Evolutionary conservation across 2,797 vertebrate species (phyloP).

Genomic region (Enteromius unitaeniatus): DNA sequence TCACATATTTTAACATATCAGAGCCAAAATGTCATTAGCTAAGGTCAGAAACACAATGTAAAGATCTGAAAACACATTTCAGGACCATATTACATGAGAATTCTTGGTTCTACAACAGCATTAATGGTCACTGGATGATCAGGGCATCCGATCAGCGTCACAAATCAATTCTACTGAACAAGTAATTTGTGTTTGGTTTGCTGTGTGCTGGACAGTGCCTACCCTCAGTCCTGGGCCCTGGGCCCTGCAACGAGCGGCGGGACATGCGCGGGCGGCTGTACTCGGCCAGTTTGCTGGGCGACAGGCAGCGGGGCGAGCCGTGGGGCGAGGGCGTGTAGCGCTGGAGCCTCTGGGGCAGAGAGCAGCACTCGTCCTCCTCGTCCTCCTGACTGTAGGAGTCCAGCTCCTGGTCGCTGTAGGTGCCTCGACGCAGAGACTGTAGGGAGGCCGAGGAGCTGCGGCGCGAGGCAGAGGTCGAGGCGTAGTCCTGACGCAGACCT

Average conservation of each 20-base stretch:
- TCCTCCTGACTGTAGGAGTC: slow-evolving; percentile 91
- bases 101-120: not conserved
- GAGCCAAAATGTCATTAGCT: not conserved
- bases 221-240: slow-evolving; percentile 86
- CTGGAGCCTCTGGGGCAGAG: slow-evolving; percentile 77
- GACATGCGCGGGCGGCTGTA: slow-evolving; percentile 78
- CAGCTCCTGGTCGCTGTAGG: slow-evolving; percentile 92
- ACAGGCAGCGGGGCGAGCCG: slow-evolving; percentile 89
- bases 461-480: slow-evolving; percentile 88
- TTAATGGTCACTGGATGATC: not conserved
- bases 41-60: not conserved
- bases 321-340: slow-evolving; percentile 87
- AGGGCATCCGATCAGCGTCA: not conserved
- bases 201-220: slow-evolving; percentile 37
- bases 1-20: not conserved
- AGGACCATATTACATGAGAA: too few relatives aligned
- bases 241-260: slow-evolving; percentile 81
- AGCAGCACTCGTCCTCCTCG: slow-evolving; percentile 84
- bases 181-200: not conserved
- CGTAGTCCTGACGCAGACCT: slow-evolving; percentile 93
- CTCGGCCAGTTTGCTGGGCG: slow-evolving; percentile 79
- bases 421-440: slow-evolving; percentile 86
- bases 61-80: not conserved
- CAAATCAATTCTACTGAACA: not conserved
- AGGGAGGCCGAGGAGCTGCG: slow-evolving; percentile 90